A percentile compares a stretch with the other conserved stretches of the same genome.
Evolutionary conservation across 1,140 invertebrate species (phyloP).

Genomic region (Habropoda laboriosa): DNA sequence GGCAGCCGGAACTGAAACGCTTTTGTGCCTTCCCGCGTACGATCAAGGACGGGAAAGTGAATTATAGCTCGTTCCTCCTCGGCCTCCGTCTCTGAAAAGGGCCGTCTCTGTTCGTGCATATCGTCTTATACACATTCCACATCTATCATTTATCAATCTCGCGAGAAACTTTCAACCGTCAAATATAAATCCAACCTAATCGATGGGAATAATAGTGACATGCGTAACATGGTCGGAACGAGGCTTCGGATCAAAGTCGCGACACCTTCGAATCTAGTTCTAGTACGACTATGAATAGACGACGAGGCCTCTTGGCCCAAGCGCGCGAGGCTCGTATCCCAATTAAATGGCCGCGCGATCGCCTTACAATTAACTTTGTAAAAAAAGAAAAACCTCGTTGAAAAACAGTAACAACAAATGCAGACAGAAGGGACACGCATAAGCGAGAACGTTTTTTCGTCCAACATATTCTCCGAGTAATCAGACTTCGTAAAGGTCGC

Average conservation of each 20-base stretch:
- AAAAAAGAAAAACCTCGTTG: slow-evolving; percentile 1
- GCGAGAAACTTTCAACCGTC: too few species aligned
- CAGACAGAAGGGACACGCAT: too few species aligned
- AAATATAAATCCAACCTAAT: slow-evolving; percentile 1
- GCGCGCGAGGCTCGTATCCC: slow-evolving; percentile 62
- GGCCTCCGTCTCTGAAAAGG: slow-evolving; percentile 45
- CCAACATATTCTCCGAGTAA: neutral
- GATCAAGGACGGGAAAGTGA: slow-evolving; percentile 68
- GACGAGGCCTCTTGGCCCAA: slow-evolving; percentile 73
- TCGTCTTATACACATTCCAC: too few species aligned
- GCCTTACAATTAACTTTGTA: slow-evolving; percentile 60
- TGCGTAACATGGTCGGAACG: slow-evolving; percentile 60
- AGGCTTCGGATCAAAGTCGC: slow-evolving; percentile 74
- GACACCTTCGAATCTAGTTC: slow-evolving; percentile 74
- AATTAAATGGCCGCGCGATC: slow-evolving; percentile 63
- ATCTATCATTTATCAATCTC: too few species aligned
- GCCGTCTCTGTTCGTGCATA: slow-evolving; percentile 18
- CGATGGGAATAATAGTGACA: slow-evolving; percentile 36
- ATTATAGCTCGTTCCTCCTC: slow-evolving; percentile 53
- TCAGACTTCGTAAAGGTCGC: neutral
- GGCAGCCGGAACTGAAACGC: slow-evolving; percentile 67
- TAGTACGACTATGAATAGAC: slow-evolving; percentile 78
- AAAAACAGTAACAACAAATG: too few species aligned
- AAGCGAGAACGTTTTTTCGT: neutral
- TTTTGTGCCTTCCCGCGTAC: slow-evolving; percentile 58